A percentile compares a stretch with the other conserved stretches of the same genome.
Evolutionary conservation across 2,797 vertebrate genomes (phyloP).

Genomic region (Lepus townsendii): DNA sequence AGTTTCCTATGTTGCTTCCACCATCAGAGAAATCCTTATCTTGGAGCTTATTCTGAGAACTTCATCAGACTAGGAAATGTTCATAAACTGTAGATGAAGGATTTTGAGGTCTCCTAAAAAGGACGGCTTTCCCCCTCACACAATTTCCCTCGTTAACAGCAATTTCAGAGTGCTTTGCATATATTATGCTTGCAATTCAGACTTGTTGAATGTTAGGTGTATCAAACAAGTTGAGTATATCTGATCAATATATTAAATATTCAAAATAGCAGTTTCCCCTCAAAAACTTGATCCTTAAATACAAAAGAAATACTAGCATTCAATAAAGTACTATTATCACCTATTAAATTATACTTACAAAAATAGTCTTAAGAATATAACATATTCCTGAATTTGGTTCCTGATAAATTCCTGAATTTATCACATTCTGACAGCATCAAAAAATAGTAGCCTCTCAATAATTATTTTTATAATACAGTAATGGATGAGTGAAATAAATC

Average conservation of each 20-base stretch:
- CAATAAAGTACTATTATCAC: neutral
- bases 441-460: neutral
- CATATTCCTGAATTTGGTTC: neutral
- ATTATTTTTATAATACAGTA: slow-evolving; percentile 59
- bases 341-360: neutral
- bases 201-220: slow-evolving; percentile 41
- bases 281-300: slow-evolving; percentile 42
- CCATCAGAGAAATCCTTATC: neutral
- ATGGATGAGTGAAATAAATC: slow-evolving; percentile 66
- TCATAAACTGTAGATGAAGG: neutral
- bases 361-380: slow-evolving; percentile 1
- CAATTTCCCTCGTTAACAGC: neutral
- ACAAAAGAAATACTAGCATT: neutral
- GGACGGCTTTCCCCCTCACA: neutral
- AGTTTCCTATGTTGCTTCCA: neutral
- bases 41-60: neutral
- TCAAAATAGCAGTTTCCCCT: neutral
- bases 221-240: slow-evolving; percentile 44
- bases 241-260: slow-evolving; percentile 22
- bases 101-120: slow-evolving; percentile 12
- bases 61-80: neutral
- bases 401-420: neutral
- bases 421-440: slow-evolving; percentile 20
- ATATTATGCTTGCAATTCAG: neutral
- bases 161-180: slow-evolving; percentile 37